Evolutionary conservation across 2,113 vertebrate species (phyloP), one percentile per base, ranked within the genome.

Genomic region (Euleptes europaea): DNA sequence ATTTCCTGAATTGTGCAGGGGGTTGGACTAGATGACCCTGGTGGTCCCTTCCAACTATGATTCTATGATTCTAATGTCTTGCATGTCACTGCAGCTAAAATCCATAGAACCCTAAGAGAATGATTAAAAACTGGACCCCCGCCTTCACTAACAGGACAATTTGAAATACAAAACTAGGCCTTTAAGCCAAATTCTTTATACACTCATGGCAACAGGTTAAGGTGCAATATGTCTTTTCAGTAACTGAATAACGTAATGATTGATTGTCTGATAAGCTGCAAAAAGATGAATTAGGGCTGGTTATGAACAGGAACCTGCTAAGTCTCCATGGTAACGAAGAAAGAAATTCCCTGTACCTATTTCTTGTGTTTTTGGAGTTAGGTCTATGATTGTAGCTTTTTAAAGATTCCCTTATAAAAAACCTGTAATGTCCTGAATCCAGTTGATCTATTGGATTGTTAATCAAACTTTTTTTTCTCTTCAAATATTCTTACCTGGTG

Each of bases 301-400:
- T 35, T 89, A 84, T 89, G 38, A 72, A 0, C 51, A 80, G 49
- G 17, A 73, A 89, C 84, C 26, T 13, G 10, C 40, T 51, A 75
- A 87, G 11, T 76, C n/a, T 44, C 2, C 11, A 86, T 86, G 78
- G 60, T 78, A 93, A 84, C 13, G 2, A 8, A 71, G 60, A 86
- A 94, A 84, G 69, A 81, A 4, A 75, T 19, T 78, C 19, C 38
- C n/a, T 1, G 40, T 89, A 78, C 15, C 0, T 1, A 5, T n/a
- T n/a, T n/a, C n/a, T n/a, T n/a, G n/a, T n/a, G n/a, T 26, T 47
- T 82, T 60, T 78, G n/a, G 84, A 87, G 80, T 11, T 10, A 26
- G 54, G 31, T 42, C 76, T 75, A 85, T 74, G 78, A 17, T 42
- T 63, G 12, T 86, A 88, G 54, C 71, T 90, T 72, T n/a, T n/a